These are phyloP conservation scores for Galerucella nymphaeae DNA, from an alignment of 2,888 invertebrate genomes.

Conservation along the genomic window DNA sequence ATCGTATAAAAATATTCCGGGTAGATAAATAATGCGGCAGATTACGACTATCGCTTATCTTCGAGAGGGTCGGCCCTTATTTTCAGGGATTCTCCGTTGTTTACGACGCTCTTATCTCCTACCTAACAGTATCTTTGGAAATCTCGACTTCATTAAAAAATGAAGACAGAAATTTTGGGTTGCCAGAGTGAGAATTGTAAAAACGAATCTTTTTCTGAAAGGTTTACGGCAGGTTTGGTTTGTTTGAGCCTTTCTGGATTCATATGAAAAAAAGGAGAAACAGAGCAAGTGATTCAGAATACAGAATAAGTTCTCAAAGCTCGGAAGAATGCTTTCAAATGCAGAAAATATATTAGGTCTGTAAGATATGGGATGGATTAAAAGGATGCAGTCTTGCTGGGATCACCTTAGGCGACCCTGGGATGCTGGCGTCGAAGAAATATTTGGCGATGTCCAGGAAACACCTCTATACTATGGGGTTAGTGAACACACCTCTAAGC, in stretches of 20 bases:
- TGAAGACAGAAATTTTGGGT: constrained; percentile 13
- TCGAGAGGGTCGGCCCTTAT: constrained; percentile 43
- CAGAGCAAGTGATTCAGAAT: too few species aligned
- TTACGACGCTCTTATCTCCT: constrained; percentile 58
- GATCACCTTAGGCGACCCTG: too few species aligned
- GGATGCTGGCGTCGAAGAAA: too few species aligned
- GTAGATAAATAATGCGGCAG: constrained; percentile 61
- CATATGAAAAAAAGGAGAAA: not conserved
- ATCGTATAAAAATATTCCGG: constrained; percentile 40
- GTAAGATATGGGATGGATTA: too few species aligned
- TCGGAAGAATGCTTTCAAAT: too few species aligned
- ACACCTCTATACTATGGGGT: too few species aligned
- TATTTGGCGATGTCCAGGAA: too few species aligned
- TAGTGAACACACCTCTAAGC: too few species aligned
- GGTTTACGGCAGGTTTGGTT: not conserved
- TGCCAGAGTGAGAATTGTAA: too few species aligned
- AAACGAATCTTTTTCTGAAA: not conserved
- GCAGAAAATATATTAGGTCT: too few species aligned
- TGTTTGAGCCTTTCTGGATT: not conserved
- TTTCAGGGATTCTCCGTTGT: constrained; percentile 54
- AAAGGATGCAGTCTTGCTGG: too few species aligned
- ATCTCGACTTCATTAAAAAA: constrained; percentile 36
- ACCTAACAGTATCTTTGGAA: constrained; percentile 44
- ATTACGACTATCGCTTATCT: constrained; percentile 62
- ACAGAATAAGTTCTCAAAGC: too few species aligned